Conservation (phyloP, 2,888 invertebrate genomes). For the Sarcophaga rosellei region DNA sequence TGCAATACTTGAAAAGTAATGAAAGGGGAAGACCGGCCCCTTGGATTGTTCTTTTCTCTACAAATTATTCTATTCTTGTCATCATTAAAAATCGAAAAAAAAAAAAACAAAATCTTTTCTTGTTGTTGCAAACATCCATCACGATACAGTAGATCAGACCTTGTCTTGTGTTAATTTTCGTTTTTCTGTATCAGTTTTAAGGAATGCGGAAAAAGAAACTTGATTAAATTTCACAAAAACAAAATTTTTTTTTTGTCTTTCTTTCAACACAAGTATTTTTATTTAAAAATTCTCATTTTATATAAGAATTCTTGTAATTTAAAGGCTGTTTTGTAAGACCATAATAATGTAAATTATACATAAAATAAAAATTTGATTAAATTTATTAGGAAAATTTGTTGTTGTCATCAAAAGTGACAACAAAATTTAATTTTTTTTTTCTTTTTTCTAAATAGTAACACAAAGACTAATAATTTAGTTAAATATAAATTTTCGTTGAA, state of each 20-base stretch:
- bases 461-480: too few relatives aligned
- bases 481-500: too few relatives aligned
- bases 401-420: too few relatives aligned
- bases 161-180: neutral
- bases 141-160: neutral
- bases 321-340: too few relatives aligned
- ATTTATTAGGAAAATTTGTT: too few relatives aligned
- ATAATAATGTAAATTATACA: too few relatives aligned
- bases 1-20: too few relatives aligned
- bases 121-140: neutral
- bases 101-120: neutral
- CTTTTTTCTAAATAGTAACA: too few relatives aligned
- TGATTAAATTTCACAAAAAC: neutral
- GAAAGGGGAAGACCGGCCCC: neutral
- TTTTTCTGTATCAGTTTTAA: neutral
- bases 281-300: neutral
- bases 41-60: neutral
- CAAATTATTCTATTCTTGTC: slow-evolving; percentile 1
- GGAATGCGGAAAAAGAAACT: slow-evolving; percentile 37
- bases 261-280: neutral
- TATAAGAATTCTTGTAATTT: neutral
- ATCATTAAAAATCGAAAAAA: neutral
- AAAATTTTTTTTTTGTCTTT: too few relatives aligned
- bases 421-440: too few relatives aligned
- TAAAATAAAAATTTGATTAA: too few relatives aligned